Conservation (phyloP, 2,113 vertebrate species). For the Dissostichus mawsoni region DNA sequence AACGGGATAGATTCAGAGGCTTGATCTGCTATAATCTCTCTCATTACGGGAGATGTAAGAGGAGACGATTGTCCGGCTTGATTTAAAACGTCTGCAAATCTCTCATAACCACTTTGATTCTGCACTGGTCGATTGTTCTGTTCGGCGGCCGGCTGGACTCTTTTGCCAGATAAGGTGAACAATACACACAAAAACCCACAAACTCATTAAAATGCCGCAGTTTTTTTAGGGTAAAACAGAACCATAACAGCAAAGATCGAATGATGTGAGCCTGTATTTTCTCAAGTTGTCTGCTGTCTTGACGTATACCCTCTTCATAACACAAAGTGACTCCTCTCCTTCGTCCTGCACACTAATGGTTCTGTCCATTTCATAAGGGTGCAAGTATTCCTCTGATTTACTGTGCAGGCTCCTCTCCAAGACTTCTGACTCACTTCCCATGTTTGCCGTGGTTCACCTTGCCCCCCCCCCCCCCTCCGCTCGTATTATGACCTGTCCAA, state of each 20-base stretch:
- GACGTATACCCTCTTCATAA: slow-evolving; percentile 3
- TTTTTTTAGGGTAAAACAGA: slow-evolving; percentile 21
- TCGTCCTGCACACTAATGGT: background rate
- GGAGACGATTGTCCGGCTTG: slow-evolving; percentile 66
- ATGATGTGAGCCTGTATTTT: background rate
- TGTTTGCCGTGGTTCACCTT: slow-evolving; percentile 39
- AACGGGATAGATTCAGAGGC: slow-evolving; percentile 57
- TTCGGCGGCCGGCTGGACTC: slow-evolving; percentile 30
- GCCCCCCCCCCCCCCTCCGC: background rate
- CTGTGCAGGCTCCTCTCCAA: slow-evolving; percentile 25
- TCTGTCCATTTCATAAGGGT: slow-evolving; percentile 1
- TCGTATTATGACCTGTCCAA: slow-evolving; percentile 31
- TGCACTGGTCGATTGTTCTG: slow-evolving; percentile 10
- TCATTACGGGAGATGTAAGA: slow-evolving; percentile 68
- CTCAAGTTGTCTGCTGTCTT: slow-evolving; percentile 1
- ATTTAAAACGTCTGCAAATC: slow-evolving; percentile 65
- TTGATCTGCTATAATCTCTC: slow-evolving; percentile 71
- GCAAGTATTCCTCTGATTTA: slow-evolving; percentile 11
- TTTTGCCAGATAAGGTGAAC: slow-evolving; percentile 40
- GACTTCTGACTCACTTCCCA: slow-evolving; percentile 41
- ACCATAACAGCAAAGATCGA: slow-evolving; percentile 16
- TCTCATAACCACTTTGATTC: slow-evolving; percentile 57
- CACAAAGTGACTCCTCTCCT: background rate
- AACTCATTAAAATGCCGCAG: slow-evolving; percentile 41
- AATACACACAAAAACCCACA: slow-evolving; percentile 15